phyloP scores from a whole-genome alignment of 2,888 invertebrate genomes.

The Thereva nobilitata region DNA sequence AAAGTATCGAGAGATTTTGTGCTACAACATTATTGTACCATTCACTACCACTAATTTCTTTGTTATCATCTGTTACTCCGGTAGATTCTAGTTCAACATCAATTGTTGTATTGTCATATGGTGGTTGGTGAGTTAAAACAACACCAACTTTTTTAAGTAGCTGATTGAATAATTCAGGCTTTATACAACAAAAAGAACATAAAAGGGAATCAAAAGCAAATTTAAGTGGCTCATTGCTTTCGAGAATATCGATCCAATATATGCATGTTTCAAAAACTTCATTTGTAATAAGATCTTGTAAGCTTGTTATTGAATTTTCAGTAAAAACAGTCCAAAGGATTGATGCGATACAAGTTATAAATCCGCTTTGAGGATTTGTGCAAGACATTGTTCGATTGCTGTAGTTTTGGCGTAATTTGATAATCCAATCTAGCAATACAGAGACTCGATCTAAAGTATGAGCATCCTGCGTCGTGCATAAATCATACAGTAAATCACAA shows the following conservation, averaged over 20 bases:
- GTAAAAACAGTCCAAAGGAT: conserved; percentile 77
- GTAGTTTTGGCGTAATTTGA: conserved; percentile 53
- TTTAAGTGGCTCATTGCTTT: conserved; percentile 74
- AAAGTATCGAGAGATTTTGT: conserved; percentile 62
- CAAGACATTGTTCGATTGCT: conserved; percentile 51
- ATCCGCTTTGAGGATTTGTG: conserved; percentile 58
- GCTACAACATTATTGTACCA: conserved; percentile 66
- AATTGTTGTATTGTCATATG: conserved; percentile 23
- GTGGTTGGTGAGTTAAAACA: conserved; percentile 4
- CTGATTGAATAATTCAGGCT: conserved; percentile 75
- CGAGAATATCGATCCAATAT: conserved; percentile 74
- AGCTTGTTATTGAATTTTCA: conserved; percentile 65
- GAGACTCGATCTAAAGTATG: conserved; percentile 65
- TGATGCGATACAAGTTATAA: conserved; percentile 78
- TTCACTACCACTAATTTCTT: conserved; percentile 61
- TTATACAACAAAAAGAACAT: conserved; percentile 84
- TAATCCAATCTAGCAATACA: conserved; percentile 75
- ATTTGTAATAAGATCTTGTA: conserved; percentile 70
- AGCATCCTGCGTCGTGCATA: conserved; percentile 66
- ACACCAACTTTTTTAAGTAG: conserved; percentile 72
- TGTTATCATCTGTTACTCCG: conserved; percentile 73
- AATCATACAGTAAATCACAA: conserved; percentile 78
- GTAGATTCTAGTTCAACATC: conserved; percentile 48
- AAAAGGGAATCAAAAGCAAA: conserved; percentile 82
- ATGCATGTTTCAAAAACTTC: conserved; percentile 78